Conservation (phyloP, 2,113 vertebrate species). For the Asarcornis scutulata region DNA sequence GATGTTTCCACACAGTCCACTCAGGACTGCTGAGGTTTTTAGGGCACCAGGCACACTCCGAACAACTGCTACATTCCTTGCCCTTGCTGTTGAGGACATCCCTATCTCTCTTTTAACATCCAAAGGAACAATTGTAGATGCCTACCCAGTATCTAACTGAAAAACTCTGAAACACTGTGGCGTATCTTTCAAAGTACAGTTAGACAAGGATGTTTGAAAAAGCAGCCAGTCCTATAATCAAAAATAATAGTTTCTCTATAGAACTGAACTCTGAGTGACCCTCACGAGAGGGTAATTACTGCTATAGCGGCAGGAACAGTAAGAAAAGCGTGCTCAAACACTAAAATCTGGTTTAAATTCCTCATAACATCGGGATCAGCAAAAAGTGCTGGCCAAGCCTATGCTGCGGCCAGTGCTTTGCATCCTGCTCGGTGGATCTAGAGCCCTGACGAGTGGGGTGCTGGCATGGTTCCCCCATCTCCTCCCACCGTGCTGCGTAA, state of each 20-base stretch:
- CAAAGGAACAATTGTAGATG: background rate
- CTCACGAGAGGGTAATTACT: background rate
- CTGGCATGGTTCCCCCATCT: background rate
- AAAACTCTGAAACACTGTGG: background rate
- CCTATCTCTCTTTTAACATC: background rate
- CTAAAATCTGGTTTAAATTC: background rate
- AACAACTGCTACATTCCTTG: background rate
- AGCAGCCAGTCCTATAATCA: background rate
- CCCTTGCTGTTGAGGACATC: background rate
- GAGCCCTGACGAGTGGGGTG: background rate
- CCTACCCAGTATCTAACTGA: background rate
- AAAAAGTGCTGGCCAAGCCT: background rate
- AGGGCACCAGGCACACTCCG: background rate
- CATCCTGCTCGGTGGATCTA: background rate
- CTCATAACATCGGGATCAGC: background rate
- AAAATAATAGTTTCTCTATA: background rate
- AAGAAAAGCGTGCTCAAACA: background rate
- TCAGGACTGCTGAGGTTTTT: background rate
- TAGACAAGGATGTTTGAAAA: background rate
- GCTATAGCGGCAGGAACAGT: background rate
- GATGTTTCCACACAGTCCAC: background rate
- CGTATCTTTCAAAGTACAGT: background rate
- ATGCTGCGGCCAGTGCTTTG: background rate
- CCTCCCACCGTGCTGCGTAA: rapidly evolving
- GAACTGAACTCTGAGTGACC: background rate